phyloP scores from a whole-genome alignment of 2,797 vertebrate species.

The Mormyrus hasselquistii region DNA sequence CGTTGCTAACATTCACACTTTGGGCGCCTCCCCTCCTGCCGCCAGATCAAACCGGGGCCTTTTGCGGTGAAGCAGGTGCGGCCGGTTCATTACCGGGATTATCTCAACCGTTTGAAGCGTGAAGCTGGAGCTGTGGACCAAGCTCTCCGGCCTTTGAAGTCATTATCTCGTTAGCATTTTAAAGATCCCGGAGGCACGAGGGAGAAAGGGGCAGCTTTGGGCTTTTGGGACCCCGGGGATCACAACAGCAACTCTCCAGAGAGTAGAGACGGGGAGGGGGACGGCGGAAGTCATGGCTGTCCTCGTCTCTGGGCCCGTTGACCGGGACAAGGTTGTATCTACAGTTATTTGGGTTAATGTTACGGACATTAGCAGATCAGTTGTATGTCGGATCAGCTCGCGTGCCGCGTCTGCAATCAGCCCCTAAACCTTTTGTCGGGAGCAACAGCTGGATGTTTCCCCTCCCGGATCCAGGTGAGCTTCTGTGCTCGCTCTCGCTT shows the following conservation, averaged over 20 bases:
- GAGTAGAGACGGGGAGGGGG: constrained; percentile 16
- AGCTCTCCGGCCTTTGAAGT: constrained; percentile 37
- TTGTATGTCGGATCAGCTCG: background rate
- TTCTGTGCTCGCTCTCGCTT: background rate
- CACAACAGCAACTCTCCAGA: constrained; percentile 23
- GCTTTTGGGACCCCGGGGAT: constrained; percentile 28
- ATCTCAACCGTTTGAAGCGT: constrained; percentile 24
- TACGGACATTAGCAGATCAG: background rate
- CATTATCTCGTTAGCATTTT: constrained; percentile 48
- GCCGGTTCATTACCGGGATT: constrained; percentile 13
- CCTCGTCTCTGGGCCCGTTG: background rate
- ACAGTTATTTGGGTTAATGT: background rate
- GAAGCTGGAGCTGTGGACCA: constrained; percentile 13
- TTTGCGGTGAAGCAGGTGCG: constrained; percentile 14
- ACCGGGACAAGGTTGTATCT: background rate
- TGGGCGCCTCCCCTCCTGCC: background rate
- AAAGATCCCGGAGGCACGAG: constrained; percentile 29
- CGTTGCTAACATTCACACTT: background rate
- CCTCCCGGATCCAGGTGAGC: background rate
- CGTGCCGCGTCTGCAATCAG: background rate
- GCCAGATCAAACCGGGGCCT: constrained; percentile 32
- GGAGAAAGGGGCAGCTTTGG: constrained; percentile 16
- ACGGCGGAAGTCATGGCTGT: constrained; percentile 13
- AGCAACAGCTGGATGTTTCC: background rate
- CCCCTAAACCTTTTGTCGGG: background rate